phyloP scores from a whole-genome alignment of 2,888 invertebrate species.

The Itoplectis maculator region DNA sequence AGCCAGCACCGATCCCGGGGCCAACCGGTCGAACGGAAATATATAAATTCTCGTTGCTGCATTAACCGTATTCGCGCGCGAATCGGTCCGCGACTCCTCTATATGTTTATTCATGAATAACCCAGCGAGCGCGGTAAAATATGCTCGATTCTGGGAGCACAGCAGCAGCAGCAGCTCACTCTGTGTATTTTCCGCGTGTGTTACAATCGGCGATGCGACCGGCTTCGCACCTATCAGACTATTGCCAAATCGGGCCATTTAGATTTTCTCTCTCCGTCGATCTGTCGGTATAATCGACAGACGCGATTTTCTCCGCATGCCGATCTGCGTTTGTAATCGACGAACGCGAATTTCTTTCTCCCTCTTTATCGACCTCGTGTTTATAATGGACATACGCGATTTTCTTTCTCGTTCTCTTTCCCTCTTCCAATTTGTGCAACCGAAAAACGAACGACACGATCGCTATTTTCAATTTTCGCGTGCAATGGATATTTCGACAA shows the following conservation, averaged over 20 bases:
- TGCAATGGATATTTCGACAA: background rate
- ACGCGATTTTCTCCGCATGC: background rate
- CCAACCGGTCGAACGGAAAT: constrained; percentile 47
- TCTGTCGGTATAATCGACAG: no score
- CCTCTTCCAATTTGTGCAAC: no score
- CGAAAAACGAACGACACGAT: no score
- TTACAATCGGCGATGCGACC: background rate
- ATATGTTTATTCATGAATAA: constrained; percentile 65
- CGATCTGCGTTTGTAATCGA: background rate
- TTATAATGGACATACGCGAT: no score
- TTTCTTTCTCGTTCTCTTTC: no score
- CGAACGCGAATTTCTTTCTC: no score
- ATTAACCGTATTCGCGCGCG: constrained; percentile 51
- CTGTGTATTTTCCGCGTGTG: background rate
- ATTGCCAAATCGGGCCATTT: background rate
- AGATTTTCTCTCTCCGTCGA: no score
- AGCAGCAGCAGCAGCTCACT: no score
- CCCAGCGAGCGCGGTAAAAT: constrained; percentile 53
- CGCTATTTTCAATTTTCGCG: background rate
- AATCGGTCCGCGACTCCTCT: constrained; percentile 4
- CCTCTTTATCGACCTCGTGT: no score
- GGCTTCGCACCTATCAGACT: background rate
- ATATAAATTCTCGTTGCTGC: constrained; percentile 53
- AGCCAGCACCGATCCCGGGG: background rate
- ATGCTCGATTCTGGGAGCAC: constrained; percentile 29